A percentile compares a stretch with the other conserved stretches of the same genome.
phyloP scores from a whole-genome alignment of 30 jellyfish, hydroid and myxozoan species.

The Chironex yamaguchii region DNA sequence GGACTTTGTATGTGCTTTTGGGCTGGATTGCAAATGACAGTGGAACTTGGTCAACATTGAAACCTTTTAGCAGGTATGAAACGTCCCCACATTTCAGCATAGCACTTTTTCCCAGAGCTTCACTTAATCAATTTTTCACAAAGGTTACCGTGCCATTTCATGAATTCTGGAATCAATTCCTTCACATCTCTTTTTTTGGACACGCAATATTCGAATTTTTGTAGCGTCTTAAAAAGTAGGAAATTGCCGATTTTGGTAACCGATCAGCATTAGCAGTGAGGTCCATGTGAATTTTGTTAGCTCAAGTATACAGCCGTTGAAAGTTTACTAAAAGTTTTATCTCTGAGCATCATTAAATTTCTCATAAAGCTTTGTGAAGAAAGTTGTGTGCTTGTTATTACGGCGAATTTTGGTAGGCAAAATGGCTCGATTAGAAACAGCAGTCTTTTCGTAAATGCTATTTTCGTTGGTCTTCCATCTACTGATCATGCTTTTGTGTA shows the following conservation, averaged over 20 bases:
- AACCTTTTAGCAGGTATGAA: constrained; percentile 52
- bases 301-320: neutral
- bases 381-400: no score
- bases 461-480: constrained; percentile 33
- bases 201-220: neutral
- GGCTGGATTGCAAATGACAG: constrained; percentile 70
- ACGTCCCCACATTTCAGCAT: no score
- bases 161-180: no score
- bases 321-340: neutral
- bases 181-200: no score
- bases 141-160: no score
- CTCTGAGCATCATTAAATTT: no score
- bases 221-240: neutral
- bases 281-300: no score
- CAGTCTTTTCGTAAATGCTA: constrained; percentile 19
- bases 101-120: no score
- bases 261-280: neutral
- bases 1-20: constrained; percentile 50
- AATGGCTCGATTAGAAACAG: no score
- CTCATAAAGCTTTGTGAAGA: no score
- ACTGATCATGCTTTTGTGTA: constrained; percentile 39
- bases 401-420: no score
- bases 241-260: neutral
- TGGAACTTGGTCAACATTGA: constrained; percentile 71
- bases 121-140: no score